phyloP scores from a whole-genome alignment of 2,113 vertebrate species.

The Myotis brandtii region DNA sequence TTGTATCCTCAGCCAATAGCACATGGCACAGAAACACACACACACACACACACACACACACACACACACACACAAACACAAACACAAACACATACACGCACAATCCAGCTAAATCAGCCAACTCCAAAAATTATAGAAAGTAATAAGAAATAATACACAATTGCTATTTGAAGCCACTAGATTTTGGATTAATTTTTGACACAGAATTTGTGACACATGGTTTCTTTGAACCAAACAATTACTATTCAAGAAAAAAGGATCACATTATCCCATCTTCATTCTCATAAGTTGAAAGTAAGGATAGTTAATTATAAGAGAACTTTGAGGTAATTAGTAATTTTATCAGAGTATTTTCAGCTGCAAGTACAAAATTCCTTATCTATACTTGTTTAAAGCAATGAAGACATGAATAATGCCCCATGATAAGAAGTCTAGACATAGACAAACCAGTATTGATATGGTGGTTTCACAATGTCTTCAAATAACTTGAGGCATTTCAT shows the following conservation, averaged over 20 bases:
- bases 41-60: too few species aligned
- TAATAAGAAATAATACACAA: conserved; percentile 14
- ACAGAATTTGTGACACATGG: not conserved
- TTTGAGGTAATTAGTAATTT: not conserved
- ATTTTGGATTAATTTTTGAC: not conserved
- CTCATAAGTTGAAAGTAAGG: not conserved
- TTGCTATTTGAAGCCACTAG: not conserved
- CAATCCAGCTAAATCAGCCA: not conserved
- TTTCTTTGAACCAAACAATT: not conserved
- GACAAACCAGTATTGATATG: not conserved
- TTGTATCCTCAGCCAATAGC: not conserved
- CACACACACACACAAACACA: too few species aligned
- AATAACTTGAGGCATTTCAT: not conserved
- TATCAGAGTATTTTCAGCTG: not conserved
- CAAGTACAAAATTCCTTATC: not conserved
- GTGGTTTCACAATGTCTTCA: not conserved
- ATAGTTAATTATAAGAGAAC: not conserved
- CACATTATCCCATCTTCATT: not conserved
- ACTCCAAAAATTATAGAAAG: not conserved
- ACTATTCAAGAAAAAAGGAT: not conserved
- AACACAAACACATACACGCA: too few species aligned
- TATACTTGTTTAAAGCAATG: not conserved
- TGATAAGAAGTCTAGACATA: not conserved
- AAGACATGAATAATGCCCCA: not conserved
- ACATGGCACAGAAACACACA: not conserved